Evolutionary conservation across 2,113 vertebrate genomes (phyloP).

Genomic region (Leucoraja erinaceus): DNA sequence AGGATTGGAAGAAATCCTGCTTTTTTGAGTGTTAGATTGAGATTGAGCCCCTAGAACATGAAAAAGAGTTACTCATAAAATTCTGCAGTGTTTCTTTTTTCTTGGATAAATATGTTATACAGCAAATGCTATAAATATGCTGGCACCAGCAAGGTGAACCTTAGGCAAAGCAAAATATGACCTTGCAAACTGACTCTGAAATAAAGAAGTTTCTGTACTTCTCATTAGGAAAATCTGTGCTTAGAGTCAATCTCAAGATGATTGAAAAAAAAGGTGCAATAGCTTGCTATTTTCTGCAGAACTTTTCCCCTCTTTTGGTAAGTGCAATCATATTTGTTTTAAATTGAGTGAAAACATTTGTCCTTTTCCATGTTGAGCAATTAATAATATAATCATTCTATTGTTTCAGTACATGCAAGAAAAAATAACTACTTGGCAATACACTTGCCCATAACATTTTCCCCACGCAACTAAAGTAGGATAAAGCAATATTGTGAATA

Average conservation of each 20-base stretch:
- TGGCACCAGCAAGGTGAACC: background rate
- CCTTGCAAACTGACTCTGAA: background rate
- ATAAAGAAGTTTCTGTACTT: slow-evolving; percentile 11
- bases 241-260: background rate
- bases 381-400: slow-evolving; percentile 9
- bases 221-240: background rate
- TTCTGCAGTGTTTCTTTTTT: slow-evolving; percentile 9
- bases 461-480: background rate
- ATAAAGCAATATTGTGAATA: slow-evolving; percentile 19
- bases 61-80: background rate
- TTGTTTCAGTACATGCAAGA: background rate
- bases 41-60: background rate
- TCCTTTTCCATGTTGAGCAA: background rate
- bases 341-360: background rate
- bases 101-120: background rate
- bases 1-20: too few species aligned
- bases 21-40: background rate
- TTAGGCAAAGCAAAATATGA: background rate
- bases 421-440: background rate
- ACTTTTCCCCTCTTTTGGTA: too few species aligned
- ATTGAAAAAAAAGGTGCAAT: background rate
- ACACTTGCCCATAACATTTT: background rate
- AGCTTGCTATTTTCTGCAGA: background rate
- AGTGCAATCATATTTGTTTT: slow-evolving; percentile 22
- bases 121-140: background rate